phyloP scores from a whole-genome alignment of 1,140 invertebrate species.

The Antheraea mylitta region DNA sequence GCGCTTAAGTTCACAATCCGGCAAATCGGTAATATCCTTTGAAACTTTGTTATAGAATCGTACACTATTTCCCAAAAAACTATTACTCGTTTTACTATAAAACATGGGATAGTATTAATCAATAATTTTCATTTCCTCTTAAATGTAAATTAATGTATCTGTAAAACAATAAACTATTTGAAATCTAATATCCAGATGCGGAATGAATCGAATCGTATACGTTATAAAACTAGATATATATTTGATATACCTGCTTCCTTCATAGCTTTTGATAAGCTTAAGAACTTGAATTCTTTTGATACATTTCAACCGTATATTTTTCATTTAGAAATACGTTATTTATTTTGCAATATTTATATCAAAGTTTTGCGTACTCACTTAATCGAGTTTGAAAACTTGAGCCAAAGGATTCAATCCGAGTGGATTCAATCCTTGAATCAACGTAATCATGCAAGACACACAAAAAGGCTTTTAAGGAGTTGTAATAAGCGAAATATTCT shows the following conservation, averaged over 20 bases:
- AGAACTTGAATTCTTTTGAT: background rate
- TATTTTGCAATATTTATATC: background rate
- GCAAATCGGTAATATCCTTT: too few relatives aligned
- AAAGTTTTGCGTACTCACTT: background rate
- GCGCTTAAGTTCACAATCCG: too few relatives aligned
- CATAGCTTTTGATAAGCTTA: background rate
- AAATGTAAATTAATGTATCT: too few relatives aligned
- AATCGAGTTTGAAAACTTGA: background rate
- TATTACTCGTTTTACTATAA: too few relatives aligned
- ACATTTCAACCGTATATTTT: background rate
- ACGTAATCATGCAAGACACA: background rate
- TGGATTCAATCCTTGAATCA: slow-evolving; percentile 1
- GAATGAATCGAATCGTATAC: too few relatives aligned
- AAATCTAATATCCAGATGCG: too few relatives aligned
- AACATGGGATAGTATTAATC: too few relatives aligned
- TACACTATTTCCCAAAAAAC: too few relatives aligned
- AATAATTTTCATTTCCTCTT: too few relatives aligned
- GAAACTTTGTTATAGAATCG: too few relatives aligned
- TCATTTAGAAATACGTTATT: background rate
- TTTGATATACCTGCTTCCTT: background rate
- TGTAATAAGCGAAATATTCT: slow-evolving; percentile 32
- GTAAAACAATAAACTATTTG: too few relatives aligned
- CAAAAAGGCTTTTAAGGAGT: slow-evolving; percentile 11
- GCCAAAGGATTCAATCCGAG: background rate
- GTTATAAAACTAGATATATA: too few relatives aligned